Conservation (phyloP, 2,888 invertebrate genomes). For the Pyrocoelia pectoralis region DNA sequence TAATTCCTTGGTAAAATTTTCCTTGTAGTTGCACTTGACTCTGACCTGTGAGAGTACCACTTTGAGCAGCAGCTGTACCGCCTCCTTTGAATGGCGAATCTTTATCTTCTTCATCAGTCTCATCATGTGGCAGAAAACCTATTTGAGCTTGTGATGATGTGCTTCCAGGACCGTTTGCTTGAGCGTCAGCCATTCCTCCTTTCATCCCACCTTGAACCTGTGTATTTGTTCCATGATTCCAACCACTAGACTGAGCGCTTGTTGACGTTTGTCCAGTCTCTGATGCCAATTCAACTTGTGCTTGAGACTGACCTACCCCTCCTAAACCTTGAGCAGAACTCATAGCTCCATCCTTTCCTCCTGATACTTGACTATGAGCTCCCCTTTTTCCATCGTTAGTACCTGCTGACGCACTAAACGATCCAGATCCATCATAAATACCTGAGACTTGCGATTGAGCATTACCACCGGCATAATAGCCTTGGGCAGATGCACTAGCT, state of each 20-base stretch:
- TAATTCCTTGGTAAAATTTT: slow-evolving; percentile 71
- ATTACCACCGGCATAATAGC: slow-evolving; percentile 75
- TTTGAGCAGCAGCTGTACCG: slow-evolving; percentile 81
- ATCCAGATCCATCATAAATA: slow-evolving; percentile 77
- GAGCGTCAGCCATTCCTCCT: slow-evolving; percentile 87
- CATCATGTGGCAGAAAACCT: slow-evolving; percentile 79
- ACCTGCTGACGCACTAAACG: slow-evolving; percentile 85
- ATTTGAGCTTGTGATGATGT: slow-evolving; percentile 91
- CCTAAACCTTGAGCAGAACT: slow-evolving; percentile 77
- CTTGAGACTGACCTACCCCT: slow-evolving; percentile 77
- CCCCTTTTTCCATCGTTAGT: slow-evolving; percentile 78
- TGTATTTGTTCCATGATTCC: slow-evolving; percentile 78
- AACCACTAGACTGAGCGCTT: slow-evolving; percentile 77
- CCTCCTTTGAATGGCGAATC: slow-evolving; percentile 75
- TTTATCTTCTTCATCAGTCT: slow-evolving; percentile 64
- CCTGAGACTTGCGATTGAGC: slow-evolving; percentile 87
- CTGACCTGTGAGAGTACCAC: slow-evolving; percentile 77
- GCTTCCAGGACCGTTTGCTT: slow-evolving; percentile 83
- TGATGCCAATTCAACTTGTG: slow-evolving; percentile 77
- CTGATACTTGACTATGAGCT: slow-evolving; percentile 73
- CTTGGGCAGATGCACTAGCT: slow-evolving; percentile 80
- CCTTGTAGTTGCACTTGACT: slow-evolving; percentile 86
- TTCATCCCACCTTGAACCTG: slow-evolving; percentile 83
- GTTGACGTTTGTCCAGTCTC: slow-evolving; percentile 80
- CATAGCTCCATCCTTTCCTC: slow-evolving; percentile 76